Conservation (phyloP, 64 coral and sea anemone species). For the Dendrophyllia cribrosa region DNA sequence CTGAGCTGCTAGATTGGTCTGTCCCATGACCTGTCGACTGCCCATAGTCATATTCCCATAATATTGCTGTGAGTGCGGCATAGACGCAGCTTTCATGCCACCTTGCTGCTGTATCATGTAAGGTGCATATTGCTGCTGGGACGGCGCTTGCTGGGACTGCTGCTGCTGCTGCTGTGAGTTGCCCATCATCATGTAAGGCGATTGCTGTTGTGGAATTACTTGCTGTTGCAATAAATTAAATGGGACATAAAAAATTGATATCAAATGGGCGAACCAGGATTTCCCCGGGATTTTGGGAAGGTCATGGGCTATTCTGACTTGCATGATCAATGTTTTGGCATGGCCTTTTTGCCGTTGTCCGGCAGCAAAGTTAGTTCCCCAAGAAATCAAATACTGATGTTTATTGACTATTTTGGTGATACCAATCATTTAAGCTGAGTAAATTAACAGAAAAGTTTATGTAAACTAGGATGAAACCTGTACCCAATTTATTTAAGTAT, state of each 20-base stretch:
- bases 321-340: no score
- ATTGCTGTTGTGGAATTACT: constrained; percentile 49
- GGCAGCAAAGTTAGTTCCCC: no score
- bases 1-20: constrained; percentile 53
- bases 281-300: no score
- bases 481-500: no score
- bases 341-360: no score
- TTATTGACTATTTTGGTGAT: no score
- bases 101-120: constrained; percentile 71
- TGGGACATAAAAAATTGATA: background rate
- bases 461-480: no score
- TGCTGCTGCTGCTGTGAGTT: constrained; percentile 23
- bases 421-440: no score
- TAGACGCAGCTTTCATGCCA: constrained; percentile 62
- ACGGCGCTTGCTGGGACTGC: background rate
- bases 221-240: background rate
- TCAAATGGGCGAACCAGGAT: no score
- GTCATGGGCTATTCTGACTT: no score
- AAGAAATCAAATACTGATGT: no score
- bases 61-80: constrained; percentile 65
- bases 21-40: constrained; percentile 31
- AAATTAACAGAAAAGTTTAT: no score
- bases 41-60: constrained; percentile 79
- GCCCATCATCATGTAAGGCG: constrained; percentile 70
- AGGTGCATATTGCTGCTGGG: constrained; percentile 28